Evolutionary conservation across 2,888 invertebrate genomes (phyloP).

Genomic region (Noctua comes): DNA sequence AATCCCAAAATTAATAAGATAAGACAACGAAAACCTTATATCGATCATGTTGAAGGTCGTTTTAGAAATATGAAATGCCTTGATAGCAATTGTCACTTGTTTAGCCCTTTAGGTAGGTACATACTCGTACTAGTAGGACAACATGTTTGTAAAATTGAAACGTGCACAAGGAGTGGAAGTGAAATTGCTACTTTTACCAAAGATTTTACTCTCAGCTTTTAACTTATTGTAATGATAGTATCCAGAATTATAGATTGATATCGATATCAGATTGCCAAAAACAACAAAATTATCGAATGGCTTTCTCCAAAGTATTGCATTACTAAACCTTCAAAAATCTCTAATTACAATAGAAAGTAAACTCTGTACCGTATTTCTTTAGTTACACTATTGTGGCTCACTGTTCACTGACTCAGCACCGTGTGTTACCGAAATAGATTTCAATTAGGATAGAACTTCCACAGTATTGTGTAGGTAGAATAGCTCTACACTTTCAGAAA

Average conservation of each 20-base stretch:
- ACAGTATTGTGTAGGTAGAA: conserved; percentile 55
- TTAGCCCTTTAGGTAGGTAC: not conserved
- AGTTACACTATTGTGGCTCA: conserved; percentile 46
- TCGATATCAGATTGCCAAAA: conserved; percentile 31
- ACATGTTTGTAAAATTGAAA: not conserved
- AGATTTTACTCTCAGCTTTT: too few relatives aligned
- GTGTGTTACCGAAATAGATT: conserved; percentile 60
- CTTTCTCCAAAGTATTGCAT: conserved; percentile 42
- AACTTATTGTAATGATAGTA: not conserved
- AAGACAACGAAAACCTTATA: not conserved
- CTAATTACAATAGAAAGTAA: conserved; percentile 60
- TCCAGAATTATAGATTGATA: not conserved
- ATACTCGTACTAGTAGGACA: not conserved
- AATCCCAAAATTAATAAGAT: not conserved
- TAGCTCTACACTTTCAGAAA: conserved; percentile 54
- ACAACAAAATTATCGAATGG: not conserved
- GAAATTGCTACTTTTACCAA: not conserved
- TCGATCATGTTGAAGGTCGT: not conserved
- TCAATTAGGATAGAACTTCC: conserved; percentile 55
- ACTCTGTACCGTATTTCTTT: conserved; percentile 48
- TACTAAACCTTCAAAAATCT: conserved; percentile 47
- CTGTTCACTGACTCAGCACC: conserved; percentile 54
- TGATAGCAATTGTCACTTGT: not conserved
- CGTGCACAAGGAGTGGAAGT: not conserved
- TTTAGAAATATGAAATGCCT: not conserved